Evolutionary conservation across 2,888 invertebrate genomes (phyloP).

Genomic region (Callosobruchus maculatus): DNA sequence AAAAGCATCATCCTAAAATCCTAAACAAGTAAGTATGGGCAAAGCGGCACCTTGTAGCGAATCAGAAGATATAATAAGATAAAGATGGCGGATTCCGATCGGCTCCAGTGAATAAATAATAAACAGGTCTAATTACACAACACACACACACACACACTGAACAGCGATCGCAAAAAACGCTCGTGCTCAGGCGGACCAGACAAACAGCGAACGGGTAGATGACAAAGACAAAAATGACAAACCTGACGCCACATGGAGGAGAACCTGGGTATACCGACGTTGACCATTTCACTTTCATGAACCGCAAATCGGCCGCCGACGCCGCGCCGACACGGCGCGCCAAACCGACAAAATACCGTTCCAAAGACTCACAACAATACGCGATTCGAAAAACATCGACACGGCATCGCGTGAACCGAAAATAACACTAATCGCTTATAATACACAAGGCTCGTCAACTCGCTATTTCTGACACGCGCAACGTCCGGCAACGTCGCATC

Average conservation of each 20-base stretch:
- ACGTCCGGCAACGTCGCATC: neutral
- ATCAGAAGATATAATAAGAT: neutral
- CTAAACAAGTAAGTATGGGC: no score
- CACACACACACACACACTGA: neutral
- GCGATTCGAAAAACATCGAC: neutral
- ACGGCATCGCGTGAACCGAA: neutral
- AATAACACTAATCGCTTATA: neutral
- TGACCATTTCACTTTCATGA: neutral
- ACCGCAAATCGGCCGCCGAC: no score
- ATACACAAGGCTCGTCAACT: neutral
- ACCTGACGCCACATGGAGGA: neutral
- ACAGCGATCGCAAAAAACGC: neutral
- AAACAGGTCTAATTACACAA: neutral
- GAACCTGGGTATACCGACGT: neutral
- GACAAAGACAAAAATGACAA: neutral
- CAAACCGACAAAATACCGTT: neutral
- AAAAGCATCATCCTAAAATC: no score
- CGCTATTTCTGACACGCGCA: neutral
- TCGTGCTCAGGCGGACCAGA: no score
- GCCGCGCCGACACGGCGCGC: no score
- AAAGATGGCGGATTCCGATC: neutral
- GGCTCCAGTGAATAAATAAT: neutral
- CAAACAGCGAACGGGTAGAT: no score
- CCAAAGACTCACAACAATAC: neutral
- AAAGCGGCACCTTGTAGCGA: neutral